A percentile compares a stretch with the other conserved stretches of the same genome.
These are phyloP conservation scores for Gonioctena quinquepunctata DNA, from an alignment of 1,140 invertebrate species.

Conservation along the genomic window DNA sequence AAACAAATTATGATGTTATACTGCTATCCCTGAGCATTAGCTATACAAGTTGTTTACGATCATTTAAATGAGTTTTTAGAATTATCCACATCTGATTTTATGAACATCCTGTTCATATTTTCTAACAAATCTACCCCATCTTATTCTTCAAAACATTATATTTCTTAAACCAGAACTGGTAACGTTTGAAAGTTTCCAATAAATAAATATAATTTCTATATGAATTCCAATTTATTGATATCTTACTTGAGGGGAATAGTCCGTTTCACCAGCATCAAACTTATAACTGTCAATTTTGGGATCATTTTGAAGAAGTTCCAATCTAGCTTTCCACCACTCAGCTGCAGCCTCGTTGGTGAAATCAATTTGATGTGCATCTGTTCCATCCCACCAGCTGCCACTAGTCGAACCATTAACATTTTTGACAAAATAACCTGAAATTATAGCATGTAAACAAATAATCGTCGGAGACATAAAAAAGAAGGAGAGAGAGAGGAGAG, in stretches of 20 bases:
- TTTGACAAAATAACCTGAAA: slow-evolving; percentile 62
- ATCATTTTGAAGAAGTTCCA: slow-evolving; percentile 63
- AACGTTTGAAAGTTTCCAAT: neutral
- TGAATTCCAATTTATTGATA: neutral
- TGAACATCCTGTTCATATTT: no score
- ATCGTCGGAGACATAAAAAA: no score
- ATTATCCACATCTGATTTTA: no score
- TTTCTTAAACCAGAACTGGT: no score
- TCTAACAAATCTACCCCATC: no score
- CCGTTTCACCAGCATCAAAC: slow-evolving; percentile 88
- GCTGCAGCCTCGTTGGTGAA: slow-evolving; percentile 76
- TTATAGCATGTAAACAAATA: no score
- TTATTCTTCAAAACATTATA: no score
- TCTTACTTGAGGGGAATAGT: slow-evolving; percentile 53
- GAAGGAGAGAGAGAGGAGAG: no score
- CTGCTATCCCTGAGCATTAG: no score
- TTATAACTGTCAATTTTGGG: slow-evolving; percentile 85
- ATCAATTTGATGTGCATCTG: slow-evolving; percentile 68
- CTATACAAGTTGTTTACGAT: no score
- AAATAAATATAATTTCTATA: neutral
- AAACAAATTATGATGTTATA: no score
- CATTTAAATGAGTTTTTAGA: no score
- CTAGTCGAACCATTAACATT: slow-evolving; percentile 61
- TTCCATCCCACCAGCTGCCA: slow-evolving; percentile 85
- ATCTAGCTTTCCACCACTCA: slow-evolving; percentile 72